Percentiles rank a stretch among this genome's conserved stretches.
Conservation (phyloP, 2,113 vertebrate species). For the Sapayoa aenigma region DNA sequence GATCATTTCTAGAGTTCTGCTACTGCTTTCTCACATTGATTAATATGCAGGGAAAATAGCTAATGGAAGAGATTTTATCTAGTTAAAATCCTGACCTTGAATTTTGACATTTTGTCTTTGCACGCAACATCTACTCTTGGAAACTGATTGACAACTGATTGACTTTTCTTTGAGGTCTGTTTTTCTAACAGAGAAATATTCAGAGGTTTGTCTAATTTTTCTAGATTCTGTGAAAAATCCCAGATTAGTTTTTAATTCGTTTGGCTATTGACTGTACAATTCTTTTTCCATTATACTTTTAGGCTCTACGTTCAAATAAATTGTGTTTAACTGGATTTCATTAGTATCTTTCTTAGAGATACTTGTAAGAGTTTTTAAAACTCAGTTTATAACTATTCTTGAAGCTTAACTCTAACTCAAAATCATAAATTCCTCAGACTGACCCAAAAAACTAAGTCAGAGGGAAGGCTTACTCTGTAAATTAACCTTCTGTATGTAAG, state of each 20-base stretch:
- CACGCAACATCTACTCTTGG: background rate
- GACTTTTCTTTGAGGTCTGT: background rate
- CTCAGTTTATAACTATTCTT: background rate
- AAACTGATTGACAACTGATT: background rate
- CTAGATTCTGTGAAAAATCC: background rate
- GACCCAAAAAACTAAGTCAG: background rate
- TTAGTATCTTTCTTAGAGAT: background rate
- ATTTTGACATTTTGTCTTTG: background rate
- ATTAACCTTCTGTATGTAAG: background rate
- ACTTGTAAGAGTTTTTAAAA: background rate
- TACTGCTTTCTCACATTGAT: background rate
- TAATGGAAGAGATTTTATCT: background rate
- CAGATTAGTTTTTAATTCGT: background rate
- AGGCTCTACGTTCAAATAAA: background rate
- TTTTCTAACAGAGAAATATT: background rate
- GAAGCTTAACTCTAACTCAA: background rate
- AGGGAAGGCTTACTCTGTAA: background rate
- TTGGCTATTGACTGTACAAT: background rate
- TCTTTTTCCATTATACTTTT: background rate
- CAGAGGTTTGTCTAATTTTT: background rate
- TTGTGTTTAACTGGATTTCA: background rate
- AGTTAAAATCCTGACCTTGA: background rate
- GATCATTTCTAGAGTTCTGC: background rate
- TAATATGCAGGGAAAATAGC: background rate
- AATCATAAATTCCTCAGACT: background rate